Evolutionary conservation across 2,888 invertebrate species (phyloP).

Genomic region (Luperina testacea): DNA sequence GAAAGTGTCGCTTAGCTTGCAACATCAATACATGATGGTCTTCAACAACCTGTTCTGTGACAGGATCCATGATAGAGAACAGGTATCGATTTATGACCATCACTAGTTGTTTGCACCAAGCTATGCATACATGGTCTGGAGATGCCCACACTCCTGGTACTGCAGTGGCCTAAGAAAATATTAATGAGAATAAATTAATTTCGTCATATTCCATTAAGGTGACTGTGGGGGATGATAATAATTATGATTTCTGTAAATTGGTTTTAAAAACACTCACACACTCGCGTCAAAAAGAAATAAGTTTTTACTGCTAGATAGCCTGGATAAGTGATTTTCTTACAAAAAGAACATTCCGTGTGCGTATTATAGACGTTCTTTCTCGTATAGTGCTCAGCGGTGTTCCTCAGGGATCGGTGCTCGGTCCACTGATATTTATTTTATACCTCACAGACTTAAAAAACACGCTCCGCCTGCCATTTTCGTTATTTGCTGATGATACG

Average conservation of each 20-base stretch:
- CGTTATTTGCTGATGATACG: too few relatives aligned
- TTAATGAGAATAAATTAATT: neutral
- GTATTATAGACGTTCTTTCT: too few relatives aligned
- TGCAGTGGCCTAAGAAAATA: slow-evolving; percentile 91
- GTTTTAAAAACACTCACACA: neutral
- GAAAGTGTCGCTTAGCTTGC: slow-evolving; percentile 80
- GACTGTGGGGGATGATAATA: neutral
- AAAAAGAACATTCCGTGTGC: too few relatives aligned
- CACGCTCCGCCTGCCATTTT: too few relatives aligned
- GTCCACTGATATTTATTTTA: too few relatives aligned
- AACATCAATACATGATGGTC: slow-evolving; percentile 71
- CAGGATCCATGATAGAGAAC: slow-evolving; percentile 93
- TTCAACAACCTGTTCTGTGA: slow-evolving; percentile 79
- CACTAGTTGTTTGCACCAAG: slow-evolving; percentile 98
- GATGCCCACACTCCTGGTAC: slow-evolving; percentile 96
- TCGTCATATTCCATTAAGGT: neutral
- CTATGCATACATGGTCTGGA: slow-evolving; percentile 96
- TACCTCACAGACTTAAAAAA: too few relatives aligned
- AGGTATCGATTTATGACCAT: slow-evolving; percentile 94
- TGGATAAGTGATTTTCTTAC: too few relatives aligned
- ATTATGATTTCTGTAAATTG: neutral
- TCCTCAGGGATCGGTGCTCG: too few relatives aligned
- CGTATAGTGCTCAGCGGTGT: too few relatives aligned
- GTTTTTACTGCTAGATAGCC: neutral
- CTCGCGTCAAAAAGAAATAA: neutral